Evolutionary conservation across 2,113 vertebrate species (phyloP).

Genomic region (Todiramphus saurophagus): DNA sequence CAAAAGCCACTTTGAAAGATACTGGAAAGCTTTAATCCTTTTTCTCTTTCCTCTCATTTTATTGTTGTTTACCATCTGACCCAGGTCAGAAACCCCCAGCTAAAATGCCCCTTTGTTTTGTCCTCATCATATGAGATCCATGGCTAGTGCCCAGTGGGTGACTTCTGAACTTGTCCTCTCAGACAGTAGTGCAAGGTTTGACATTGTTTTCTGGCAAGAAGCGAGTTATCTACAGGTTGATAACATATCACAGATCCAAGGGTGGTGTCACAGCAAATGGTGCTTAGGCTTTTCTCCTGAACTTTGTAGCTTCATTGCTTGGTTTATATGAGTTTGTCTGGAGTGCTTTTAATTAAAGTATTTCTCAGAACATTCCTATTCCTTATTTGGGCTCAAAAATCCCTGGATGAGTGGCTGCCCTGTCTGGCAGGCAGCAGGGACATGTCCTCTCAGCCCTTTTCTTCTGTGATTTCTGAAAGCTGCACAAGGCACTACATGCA

Average conservation of each 20-base stretch:
- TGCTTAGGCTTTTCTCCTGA: not conserved
- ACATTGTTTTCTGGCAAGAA: not conserved
- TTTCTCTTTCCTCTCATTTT: not conserved
- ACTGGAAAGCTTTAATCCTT: not conserved
- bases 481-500: not conserved
- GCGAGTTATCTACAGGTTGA: not conserved
- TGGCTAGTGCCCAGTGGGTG: not conserved
- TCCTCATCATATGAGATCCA: not conserved
- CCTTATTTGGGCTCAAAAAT: not conserved
- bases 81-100: not conserved
- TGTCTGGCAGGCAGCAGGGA: fast-evolving
- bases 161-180: not conserved
- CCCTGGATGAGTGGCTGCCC: not conserved
- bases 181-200: not conserved
- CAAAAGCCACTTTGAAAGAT: not conserved
- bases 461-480: not conserved
- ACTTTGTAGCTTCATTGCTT: not conserved
- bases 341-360: not conserved
- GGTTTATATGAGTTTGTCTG: not conserved
- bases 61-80: not conserved
- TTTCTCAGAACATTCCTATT: not conserved
- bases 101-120: not conserved
- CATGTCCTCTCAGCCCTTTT: not conserved
- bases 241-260: not conserved
- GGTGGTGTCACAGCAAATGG: not conserved